Base-by-base conservation (phyloP, 2,888 invertebrate species). In the Troilus luridus region DNA sequence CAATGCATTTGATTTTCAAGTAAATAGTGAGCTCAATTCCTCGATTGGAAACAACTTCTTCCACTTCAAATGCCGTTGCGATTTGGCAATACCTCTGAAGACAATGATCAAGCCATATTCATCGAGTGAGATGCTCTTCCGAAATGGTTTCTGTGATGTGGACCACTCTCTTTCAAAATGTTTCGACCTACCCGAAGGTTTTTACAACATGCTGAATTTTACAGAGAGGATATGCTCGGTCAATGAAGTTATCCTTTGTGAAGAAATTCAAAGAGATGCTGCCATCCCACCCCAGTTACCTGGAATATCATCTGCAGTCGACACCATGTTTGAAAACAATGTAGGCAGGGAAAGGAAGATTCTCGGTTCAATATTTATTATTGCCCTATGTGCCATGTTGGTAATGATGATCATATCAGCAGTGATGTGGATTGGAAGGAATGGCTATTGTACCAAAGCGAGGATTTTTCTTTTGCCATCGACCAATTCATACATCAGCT, bases 101-200 rank as follows among this genome's bases (percentile, higher is more conserved):
- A 77, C 90, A 21, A 91, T 92, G 64, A 77, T 90, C 27, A 88
- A 81, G 59, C 88, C 85, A 27, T 88, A 88, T 58, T 88, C 90
- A 27, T 88, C 91, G 54, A 91, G 89, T 81, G 88, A 91, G 24
- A 88, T 91, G 17, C 94, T 95, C 93, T 93, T 92, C 91, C 94
- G 95, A 91, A 95, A 96, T 89, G 96, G 96, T 93, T 96, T 95
- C 93, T 97, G 97, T 93, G 95, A 95, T 0, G 95, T 97, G 0
- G 95, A 94, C 90, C 93, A 95, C 91, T 94, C 95, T 81, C 94
- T 96, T 41, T 95, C 96, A 8, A 94, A 95, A 77, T 97, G 97
- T 93, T 96, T 96, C 93, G 95, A 96, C 92, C 94, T 96, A 12
- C 95, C 95, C 0, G 95, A 96, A 93, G 96, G 96, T 88, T 95